phyloP scores from a whole-genome alignment of 2,888 invertebrate genomes.

The Megamerina dolium region DNA sequence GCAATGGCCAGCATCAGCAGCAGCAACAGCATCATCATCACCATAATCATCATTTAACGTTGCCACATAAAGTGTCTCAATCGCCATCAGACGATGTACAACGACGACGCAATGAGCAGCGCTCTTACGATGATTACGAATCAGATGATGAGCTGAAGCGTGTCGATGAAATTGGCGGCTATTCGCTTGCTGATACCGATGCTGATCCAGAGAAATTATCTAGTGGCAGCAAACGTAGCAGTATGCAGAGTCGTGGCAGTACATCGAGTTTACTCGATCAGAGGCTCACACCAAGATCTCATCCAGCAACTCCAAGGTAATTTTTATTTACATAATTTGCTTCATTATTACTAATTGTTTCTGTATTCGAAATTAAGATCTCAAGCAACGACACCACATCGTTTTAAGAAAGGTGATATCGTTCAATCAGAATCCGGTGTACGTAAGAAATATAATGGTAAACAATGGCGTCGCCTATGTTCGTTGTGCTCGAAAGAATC shows the following conservation, averaged over 20 bases:
- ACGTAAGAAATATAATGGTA: constrained; percentile 98
- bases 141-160: constrained; percentile 84
- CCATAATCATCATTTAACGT: constrained; percentile 1
- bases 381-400: constrained; percentile 90
- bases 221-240: constrained; percentile 82
- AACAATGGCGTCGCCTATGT: constrained; percentile 97
- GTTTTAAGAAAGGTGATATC: constrained; percentile 96
- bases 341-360: neutral
- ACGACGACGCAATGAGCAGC: constrained; percentile 51
- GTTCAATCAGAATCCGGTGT: constrained; percentile 64
- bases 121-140: constrained; percentile 71
- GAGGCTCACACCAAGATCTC: constrained; percentile 82
- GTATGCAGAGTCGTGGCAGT: constrained; percentile 86
- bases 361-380: constrained; percentile 54
- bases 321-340: neutral
- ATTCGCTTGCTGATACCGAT: constrained; percentile 56
- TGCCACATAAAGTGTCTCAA: constrained; percentile 13
- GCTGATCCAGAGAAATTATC: constrained; percentile 67
- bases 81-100: constrained; percentile 49
- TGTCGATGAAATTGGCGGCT: constrained; percentile 68
- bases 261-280: constrained; percentile 78
- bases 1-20: constrained; percentile 11
- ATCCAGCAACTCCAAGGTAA: constrained; percentile 83
- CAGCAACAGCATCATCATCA: constrained; percentile 14
- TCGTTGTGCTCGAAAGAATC: constrained; percentile 96